phyloP scores from a whole-genome alignment of 2,888 invertebrate species.

The Cabera pusaria region DNA sequence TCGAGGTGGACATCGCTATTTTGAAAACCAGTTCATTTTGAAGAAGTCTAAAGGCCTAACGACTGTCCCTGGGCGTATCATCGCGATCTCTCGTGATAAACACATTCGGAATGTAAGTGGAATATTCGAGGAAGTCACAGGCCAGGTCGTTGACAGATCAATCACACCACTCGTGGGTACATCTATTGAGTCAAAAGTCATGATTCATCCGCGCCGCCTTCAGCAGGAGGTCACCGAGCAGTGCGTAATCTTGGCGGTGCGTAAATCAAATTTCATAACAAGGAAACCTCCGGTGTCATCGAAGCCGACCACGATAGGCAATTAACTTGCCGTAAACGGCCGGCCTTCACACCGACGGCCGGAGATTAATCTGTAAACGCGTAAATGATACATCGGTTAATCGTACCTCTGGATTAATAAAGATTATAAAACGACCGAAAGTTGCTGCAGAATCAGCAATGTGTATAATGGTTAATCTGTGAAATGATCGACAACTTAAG shows the following conservation, averaged over 20 bases:
- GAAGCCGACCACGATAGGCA: constrained; percentile 54
- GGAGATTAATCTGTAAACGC: constrained; percentile 57
- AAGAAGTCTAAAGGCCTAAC: constrained; percentile 48
- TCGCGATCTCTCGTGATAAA: constrained; percentile 68
- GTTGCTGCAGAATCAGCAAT: no score
- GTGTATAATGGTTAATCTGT: no score
- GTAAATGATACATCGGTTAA: constrained; percentile 36
- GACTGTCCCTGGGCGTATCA: constrained; percentile 59
- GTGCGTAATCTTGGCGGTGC: constrained; percentile 27
- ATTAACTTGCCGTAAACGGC: constrained; percentile 63
- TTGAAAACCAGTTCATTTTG: no score
- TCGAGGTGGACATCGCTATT: no score
- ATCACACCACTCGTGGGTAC: constrained; percentile 44
- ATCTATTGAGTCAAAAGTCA: constrained; percentile 55
- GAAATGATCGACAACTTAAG: no score
- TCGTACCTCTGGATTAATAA: constrained; percentile 27
- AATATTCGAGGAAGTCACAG: constrained; percentile 55
- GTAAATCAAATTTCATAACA: constrained; percentile 66
- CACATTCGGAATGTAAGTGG: constrained; percentile 53
- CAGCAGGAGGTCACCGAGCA: constrained; percentile 61
- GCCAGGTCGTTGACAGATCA: constrained; percentile 65
- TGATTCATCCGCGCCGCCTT: constrained; percentile 64
- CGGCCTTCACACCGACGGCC: constrained; percentile 55
- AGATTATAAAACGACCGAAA: constrained; percentile 15
- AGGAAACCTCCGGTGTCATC: constrained; percentile 45